Conservation (phyloP, 2,797 vertebrate species). For the Parotocinclus haroldoi region DNA sequence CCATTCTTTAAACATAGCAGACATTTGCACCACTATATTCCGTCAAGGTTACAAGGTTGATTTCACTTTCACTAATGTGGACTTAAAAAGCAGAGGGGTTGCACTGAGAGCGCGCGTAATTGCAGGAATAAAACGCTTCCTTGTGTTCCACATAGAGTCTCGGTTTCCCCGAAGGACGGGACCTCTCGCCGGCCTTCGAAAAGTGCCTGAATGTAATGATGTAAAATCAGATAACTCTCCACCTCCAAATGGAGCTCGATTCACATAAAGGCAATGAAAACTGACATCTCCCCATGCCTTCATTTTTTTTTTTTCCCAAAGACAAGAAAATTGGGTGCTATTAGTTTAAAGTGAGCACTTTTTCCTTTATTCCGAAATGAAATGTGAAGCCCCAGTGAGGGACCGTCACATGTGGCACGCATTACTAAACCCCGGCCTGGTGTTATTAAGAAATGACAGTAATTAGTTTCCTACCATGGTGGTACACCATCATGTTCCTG, state of each 20-base stretch:
- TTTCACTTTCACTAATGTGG: slow-evolving; percentile 53
- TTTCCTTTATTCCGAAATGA: slow-evolving; percentile 52
- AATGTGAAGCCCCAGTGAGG: slow-evolving; percentile 66
- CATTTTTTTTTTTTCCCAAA: slow-evolving; percentile 41
- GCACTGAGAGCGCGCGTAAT: slow-evolving; percentile 9
- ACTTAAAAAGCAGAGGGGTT: slow-evolving; percentile 34
- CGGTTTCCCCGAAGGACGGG: slow-evolving; percentile 38
- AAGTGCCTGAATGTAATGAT: slow-evolving; percentile 53
- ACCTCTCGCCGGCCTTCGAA: slow-evolving; percentile 26
- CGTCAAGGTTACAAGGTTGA: slow-evolving; percentile 43
- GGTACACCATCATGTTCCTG: slow-evolving; percentile 47
- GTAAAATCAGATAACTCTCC: slow-evolving; percentile 58
- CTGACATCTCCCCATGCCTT: slow-evolving; percentile 47
- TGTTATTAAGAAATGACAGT: slow-evolving; percentile 78
- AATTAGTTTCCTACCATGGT: slow-evolving; percentile 69
- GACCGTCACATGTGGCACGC: slow-evolving; percentile 72
- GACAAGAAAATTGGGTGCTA: slow-evolving; percentile 75
- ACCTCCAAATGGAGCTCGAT: slow-evolving; percentile 47
- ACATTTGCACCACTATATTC: slow-evolving; percentile 36
- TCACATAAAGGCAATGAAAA: slow-evolving; percentile 61
- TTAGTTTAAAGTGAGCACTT: slow-evolving; percentile 65
- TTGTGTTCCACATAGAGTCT: slow-evolving; percentile 53
- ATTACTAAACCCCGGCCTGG: slow-evolving; percentile 64
- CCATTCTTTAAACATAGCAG: slow-evolving; percentile 34
- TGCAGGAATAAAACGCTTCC: slow-evolving; percentile 59